phyloP scores from a whole-genome alignment of 1,140 invertebrate species.

The Anagrus nilaparvatae region DNA sequence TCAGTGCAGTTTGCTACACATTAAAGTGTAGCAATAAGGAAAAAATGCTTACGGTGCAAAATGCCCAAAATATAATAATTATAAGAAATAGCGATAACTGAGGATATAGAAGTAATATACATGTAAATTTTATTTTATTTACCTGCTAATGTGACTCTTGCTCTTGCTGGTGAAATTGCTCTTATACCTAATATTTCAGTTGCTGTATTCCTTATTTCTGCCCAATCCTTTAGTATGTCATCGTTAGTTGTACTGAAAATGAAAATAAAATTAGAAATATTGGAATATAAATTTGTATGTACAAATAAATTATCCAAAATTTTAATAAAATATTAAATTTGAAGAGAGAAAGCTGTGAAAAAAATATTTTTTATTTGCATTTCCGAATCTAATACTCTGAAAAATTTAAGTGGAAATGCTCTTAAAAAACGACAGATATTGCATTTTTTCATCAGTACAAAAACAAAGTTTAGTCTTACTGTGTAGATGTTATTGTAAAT shows the following conservation, averaged over 20 bases:
- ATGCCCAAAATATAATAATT: too few species aligned
- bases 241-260: conserved; percentile 63
- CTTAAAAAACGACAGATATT: not conserved
- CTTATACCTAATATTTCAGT: conserved; percentile 55
- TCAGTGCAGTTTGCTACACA: too few species aligned
- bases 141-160: conserved; percentile 68
- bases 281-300: not conserved
- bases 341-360: conserved; percentile 6
- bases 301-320: too few species aligned
- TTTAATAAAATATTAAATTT: not conserved
- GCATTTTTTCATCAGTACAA: not conserved
- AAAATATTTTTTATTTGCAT: conserved; percentile 3
- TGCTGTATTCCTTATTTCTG: conserved; percentile 72
- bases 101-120: too few species aligned
- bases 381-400: not conserved
- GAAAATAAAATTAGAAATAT: conserved; percentile 8
- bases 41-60: too few species aligned
- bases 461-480: too few species aligned
- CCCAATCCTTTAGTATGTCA: conserved; percentile 85
- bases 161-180: conserved; percentile 40
- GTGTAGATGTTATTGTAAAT: conserved; percentile 82
- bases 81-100: too few species aligned
- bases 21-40: too few species aligned
- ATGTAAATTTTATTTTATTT: too few species aligned
- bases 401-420: not conserved